Evolutionary conservation across 2,888 invertebrate genomes (phyloP).

Genomic region (Nemurella pictetii): DNA sequence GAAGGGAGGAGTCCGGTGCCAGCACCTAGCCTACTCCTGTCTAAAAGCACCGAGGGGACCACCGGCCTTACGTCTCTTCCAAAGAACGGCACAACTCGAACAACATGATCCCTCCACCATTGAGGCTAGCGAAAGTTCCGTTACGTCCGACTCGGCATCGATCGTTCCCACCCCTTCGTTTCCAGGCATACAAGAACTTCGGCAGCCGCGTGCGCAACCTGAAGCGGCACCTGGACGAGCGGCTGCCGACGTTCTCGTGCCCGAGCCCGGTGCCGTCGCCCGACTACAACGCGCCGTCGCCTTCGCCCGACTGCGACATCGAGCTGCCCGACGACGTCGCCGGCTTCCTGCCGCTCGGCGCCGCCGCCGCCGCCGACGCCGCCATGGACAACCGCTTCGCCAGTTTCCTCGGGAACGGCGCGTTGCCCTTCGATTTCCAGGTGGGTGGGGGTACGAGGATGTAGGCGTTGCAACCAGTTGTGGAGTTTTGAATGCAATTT

Average conservation of each 20-base stretch:
- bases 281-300: slow-evolving; percentile 71
- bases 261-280: slow-evolving; percentile 70
- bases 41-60: no score
- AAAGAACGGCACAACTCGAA: no score
- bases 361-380: neutral
- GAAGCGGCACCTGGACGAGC: slow-evolving; percentile 83
- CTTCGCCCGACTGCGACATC: slow-evolving; percentile 80
- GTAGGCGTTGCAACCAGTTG: no score
- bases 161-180: no score
- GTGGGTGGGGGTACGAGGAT: slow-evolving; percentile 47
- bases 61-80: no score
- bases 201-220: slow-evolving; percentile 83
- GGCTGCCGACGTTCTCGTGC: slow-evolving; percentile 67
- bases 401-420: slow-evolving; percentile 64
- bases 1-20: no score
- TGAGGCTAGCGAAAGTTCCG: no score
- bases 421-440: slow-evolving; percentile 60
- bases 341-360: neutral
- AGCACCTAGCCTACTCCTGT: no score
- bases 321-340: slow-evolving; percentile 65
- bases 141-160: no score
- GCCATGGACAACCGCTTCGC: slow-evolving; percentile 59
- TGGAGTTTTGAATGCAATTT: neutral
- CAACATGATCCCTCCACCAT: no score
- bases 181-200: slow-evolving; percentile 92